Conservation (phyloP, 2,113 vertebrate genomes). For the Chlorocebus sabaeus region DNA sequence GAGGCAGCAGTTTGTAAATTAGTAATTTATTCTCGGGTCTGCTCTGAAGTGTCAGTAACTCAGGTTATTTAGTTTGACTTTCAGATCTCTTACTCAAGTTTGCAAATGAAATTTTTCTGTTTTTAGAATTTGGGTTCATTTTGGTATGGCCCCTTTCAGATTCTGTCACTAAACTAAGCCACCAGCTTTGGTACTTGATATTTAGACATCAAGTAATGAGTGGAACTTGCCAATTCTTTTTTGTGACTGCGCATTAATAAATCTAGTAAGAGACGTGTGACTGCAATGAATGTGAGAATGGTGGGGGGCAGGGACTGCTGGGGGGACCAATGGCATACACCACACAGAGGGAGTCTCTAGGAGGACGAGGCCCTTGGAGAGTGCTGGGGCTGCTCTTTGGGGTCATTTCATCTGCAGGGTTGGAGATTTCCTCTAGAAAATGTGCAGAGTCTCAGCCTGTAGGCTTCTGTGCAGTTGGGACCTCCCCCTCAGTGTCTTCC, state of each 20-base stretch:
- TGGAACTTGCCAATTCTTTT: not conserved
- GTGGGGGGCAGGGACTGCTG: not conserved
- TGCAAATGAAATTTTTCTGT: no score
- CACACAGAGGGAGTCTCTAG: rapidly evolving
- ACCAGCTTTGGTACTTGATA: not conserved
- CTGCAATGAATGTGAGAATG: no score
- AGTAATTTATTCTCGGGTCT: not conserved
- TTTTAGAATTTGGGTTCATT: not conserved
- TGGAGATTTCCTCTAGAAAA: not conserved
- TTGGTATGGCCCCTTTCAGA: not conserved
- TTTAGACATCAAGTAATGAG: rapidly evolving
- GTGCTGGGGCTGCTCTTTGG: not conserved
- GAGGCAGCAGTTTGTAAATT: not conserved
- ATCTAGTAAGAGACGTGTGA: rapidly evolving
- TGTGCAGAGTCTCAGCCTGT: not conserved
- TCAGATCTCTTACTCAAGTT: not conserved
- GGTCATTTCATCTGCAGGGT: rapidly evolving
- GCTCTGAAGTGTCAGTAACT: not conserved
- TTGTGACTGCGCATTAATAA: rapidly evolving
- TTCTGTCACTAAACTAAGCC: not conserved
- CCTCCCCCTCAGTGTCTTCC: not conserved
- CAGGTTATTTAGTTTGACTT: not conserved
- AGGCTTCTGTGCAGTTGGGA: not conserved
- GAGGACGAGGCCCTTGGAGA: not conserved
- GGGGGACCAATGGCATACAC: rapidly evolving